Evolutionary conservation across 1,140 invertebrate species (phyloP).

Genomic region (Anadara kagoshimensis): DNA sequence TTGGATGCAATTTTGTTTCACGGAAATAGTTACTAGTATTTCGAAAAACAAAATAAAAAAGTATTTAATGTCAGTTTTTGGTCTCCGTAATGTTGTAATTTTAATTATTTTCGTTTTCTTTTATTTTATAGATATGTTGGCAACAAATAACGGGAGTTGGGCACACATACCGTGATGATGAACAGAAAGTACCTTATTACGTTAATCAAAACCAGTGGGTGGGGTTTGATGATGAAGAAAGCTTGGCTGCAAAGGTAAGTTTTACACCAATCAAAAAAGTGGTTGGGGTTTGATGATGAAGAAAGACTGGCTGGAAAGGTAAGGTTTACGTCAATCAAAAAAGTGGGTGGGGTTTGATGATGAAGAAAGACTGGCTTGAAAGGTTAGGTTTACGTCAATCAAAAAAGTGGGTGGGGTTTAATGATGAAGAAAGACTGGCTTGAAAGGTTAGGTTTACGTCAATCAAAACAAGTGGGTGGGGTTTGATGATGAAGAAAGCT

Average conservation of each 20-base stretch:
- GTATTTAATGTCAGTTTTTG: not conserved
- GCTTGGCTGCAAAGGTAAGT: constrained; percentile 82
- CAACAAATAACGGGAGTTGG: constrained; percentile 14
- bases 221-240: constrained; percentile 88
- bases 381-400: too few species aligned
- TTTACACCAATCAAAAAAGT: too few species aligned
- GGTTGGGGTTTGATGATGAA: too few species aligned
- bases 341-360: constrained; percentile 95
- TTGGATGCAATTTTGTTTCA: not conserved
- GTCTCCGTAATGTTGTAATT: not conserved
- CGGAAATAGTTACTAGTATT: not conserved
- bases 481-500: too few species aligned
- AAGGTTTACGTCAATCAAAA: constrained; percentile 84
- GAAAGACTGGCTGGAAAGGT: too few species aligned
- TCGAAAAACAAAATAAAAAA: not conserved
- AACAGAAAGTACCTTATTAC: constrained; percentile 85
- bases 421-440: too few species aligned
- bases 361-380: constrained; percentile 82
- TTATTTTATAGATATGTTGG: constrained; percentile 18
- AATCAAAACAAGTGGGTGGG: constrained; percentile 89
- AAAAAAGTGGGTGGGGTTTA: too few species aligned
- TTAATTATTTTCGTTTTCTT: not conserved
- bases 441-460: constrained; percentile 85
- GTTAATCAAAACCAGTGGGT: constrained; percentile 89
- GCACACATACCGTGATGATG: constrained; percentile 7